Evolutionary conservation across 2,888 invertebrate species (phyloP).

Genomic region (Heliconius charithonia): DNA sequence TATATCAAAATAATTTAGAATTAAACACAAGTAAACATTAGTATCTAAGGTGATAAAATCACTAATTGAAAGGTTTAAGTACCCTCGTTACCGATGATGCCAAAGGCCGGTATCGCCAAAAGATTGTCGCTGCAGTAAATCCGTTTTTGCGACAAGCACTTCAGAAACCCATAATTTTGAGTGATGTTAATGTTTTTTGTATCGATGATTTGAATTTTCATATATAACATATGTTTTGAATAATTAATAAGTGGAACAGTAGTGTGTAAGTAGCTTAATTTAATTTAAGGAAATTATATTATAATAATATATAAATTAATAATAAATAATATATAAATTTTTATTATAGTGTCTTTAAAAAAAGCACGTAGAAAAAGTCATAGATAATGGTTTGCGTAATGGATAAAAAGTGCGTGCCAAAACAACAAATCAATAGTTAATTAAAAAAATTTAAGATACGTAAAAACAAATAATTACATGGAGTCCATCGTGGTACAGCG

Average conservation of each 20-base stretch:
- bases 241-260: background rate
- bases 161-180: constrained; percentile 28
- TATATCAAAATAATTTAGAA: background rate
- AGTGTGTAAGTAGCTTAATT: no score
- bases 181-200: constrained; percentile 25
- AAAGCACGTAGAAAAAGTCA: no score
- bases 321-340: no score
- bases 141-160: constrained; percentile 43
- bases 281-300: no score
- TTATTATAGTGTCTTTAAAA: no score
- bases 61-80: constrained; percentile 67
- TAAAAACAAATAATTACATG: no score
- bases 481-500: no score
- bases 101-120: constrained; percentile 60
- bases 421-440: no score
- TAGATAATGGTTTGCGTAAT: no score
- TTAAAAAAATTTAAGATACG: no score
- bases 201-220: constrained; percentile 37
- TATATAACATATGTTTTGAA: constrained; percentile 25
- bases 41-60: constrained; percentile 61
- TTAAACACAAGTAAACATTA: constrained; percentile 56
- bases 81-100: constrained; percentile 61
- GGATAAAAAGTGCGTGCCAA: no score
- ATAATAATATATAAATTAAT: no score
- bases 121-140: constrained; percentile 44